Conservation (phyloP, 2,113 vertebrate species). For the Leptobrachium ailaonicum region DNA sequence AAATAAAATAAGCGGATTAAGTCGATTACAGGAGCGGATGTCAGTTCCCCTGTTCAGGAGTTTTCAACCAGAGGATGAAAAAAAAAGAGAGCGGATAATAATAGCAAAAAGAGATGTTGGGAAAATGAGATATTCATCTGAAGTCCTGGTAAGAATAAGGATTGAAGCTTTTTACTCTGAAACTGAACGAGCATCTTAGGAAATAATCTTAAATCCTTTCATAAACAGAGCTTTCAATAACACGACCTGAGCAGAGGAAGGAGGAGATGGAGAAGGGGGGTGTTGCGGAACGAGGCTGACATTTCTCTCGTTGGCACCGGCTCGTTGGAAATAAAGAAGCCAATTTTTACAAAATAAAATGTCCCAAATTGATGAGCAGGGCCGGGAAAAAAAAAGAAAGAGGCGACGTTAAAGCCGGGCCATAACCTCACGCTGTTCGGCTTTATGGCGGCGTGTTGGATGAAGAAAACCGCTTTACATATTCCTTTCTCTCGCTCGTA, state of each 20-base stretch:
- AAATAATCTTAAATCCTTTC: constrained; percentile 30
- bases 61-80: background rate
- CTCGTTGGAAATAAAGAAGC: background rate
- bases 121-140: constrained; percentile 8
- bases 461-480: background rate
- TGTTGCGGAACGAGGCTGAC: background rate
- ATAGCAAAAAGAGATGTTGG: constrained; percentile 7
- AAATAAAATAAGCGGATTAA: background rate
- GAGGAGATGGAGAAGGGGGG: too few relatives aligned
- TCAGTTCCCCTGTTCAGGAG: background rate
- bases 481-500: background rate
- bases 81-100: background rate
- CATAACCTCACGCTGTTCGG: background rate
- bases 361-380: background rate
- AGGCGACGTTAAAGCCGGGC: background rate
- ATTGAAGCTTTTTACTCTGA: background rate
- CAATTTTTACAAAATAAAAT: background rate
- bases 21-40: background rate
- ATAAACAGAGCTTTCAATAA: constrained; percentile 2
- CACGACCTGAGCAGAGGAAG: background rate
- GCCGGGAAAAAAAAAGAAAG: background rate
- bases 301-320: background rate
- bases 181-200: background rate
- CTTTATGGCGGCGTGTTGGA: constrained; percentile 1
- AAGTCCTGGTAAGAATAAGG: constrained; percentile 7